Conservation (phyloP, 1,140 invertebrate species). For the Drosophila setifemur region DNA sequence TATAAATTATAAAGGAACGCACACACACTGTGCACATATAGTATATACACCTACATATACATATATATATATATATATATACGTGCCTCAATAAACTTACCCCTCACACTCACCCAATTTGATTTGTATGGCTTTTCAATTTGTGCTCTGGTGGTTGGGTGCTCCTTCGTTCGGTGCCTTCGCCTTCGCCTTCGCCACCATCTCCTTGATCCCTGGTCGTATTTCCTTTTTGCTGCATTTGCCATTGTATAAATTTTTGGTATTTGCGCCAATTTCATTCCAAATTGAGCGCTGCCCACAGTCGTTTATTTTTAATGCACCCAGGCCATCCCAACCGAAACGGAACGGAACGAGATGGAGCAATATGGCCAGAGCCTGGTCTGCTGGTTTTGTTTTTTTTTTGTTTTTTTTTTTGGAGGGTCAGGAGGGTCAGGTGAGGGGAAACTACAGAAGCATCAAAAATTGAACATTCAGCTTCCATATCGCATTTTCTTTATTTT, state of each 20-base stretch:
- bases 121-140: slow-evolving; percentile 78
- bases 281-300: slow-evolving; percentile 78
- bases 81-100: slow-evolving; percentile 45
- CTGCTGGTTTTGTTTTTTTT: neutral
- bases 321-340: slow-evolving; percentile 38
- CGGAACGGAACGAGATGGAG: slow-evolving; percentile 25
- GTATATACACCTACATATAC: slow-evolving; percentile 14
- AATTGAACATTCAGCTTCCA: slow-evolving; percentile 37
- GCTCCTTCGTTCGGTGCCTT: slow-evolving; percentile 28
- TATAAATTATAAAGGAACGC: slow-evolving; percentile 79
- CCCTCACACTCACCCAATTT: slow-evolving; percentile 59
- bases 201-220: neutral
- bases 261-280: slow-evolving; percentile 80
- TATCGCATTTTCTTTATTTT: neutral
- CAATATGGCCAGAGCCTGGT: slow-evolving; percentile 49
- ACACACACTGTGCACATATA: too few species aligned
- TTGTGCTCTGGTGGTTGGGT: slow-evolving; percentile 57
- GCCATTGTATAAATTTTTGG: slow-evolving; percentile 78
- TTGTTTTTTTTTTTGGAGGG: too few species aligned
- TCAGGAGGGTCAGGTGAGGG: neutral
- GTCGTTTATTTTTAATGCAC: slow-evolving; percentile 80
- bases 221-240: slow-evolving; percentile 60
- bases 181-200: neutral
- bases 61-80: neutral
- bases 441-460: slow-evolving; percentile 20